Conservation (phyloP, 2,888 invertebrate genomes). For the Molanna angustata region DNA sequence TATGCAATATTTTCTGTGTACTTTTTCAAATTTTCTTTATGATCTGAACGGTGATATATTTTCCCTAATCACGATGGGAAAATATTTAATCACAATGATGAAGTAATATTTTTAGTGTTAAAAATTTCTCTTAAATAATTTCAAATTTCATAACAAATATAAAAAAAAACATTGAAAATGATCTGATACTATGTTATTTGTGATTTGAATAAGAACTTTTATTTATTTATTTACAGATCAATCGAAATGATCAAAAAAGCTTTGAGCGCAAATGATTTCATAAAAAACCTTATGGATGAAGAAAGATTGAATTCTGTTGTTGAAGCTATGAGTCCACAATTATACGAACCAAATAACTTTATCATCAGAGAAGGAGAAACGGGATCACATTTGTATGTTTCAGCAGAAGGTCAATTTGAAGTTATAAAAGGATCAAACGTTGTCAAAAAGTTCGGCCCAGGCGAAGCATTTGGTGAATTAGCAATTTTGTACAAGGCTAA, state of each 20-base stretch:
- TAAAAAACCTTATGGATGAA: slow-evolving; percentile 72
- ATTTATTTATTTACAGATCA: slow-evolving; percentile 44
- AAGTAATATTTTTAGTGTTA: slow-evolving; percentile 7
- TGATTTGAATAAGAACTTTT: neutral
- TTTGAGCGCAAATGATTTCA: slow-evolving; percentile 77
- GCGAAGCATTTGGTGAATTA: slow-evolving; percentile 86
- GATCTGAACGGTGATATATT: no score
- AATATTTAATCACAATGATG: no score
- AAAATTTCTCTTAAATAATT: slow-evolving; percentile 1
- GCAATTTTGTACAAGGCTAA: slow-evolving; percentile 93
- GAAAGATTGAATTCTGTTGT: slow-evolving; percentile 72
- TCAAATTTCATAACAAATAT: neutral
- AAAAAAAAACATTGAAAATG: neutral
- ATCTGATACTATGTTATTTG: neutral
- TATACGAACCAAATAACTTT: slow-evolving; percentile 63
- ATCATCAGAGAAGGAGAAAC: slow-evolving; percentile 80
- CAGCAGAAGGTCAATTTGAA: slow-evolving; percentile 82
- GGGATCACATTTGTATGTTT: slow-evolving; percentile 84
- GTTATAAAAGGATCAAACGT: slow-evolving; percentile 77
- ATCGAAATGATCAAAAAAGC: slow-evolving; percentile 66
- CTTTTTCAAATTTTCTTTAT: no score
- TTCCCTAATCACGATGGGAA: no score
- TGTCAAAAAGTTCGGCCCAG: slow-evolving; percentile 76
- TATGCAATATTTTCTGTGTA: no score
- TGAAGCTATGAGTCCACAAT: slow-evolving; percentile 75